Conservation (phyloP, 2,888 invertebrate genomes). For the Rhynchonema sp. region DNA sequence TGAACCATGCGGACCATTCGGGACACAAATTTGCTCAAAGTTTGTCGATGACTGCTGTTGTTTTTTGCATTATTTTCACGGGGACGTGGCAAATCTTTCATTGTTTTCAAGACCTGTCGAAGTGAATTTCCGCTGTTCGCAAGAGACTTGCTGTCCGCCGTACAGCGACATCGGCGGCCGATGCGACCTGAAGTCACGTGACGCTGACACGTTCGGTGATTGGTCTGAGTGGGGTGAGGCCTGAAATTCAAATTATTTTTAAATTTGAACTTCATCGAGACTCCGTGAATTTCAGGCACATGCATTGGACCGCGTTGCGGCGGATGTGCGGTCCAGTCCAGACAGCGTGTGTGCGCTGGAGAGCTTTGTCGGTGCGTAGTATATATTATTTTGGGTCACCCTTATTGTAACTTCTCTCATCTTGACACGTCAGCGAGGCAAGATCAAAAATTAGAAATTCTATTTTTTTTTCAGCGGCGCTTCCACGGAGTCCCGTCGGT, state of each 20-base stretch:
- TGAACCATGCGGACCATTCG: slow-evolving; percentile 11
- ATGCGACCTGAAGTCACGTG: neutral
- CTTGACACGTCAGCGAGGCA: no score
- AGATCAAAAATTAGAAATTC: neutral
- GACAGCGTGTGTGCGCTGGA: neutral
- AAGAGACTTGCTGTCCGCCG: neutral
- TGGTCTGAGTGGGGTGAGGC: slow-evolving; percentile 1
- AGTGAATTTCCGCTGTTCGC: neutral
- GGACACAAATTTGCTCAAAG: slow-evolving; percentile 15
- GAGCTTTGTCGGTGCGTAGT: neutral
- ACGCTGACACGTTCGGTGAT: neutral
- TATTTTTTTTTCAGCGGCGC: neutral
- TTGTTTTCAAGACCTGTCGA: neutral
- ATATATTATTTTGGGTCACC: no score
- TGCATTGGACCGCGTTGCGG: neutral
- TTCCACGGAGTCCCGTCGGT: neutral
- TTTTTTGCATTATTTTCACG: no score
- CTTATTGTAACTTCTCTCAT: no score
- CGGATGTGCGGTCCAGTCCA: slow-evolving; percentile 1
- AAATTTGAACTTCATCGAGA: no score
- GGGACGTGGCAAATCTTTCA: no score
- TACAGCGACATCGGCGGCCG: neutral
- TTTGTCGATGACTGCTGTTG: slow-evolving; percentile 5
- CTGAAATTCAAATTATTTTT: no score
- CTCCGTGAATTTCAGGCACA: no score